Conservation (phyloP, 2,888 invertebrate species). For the Synergus laeviventris region DNA sequence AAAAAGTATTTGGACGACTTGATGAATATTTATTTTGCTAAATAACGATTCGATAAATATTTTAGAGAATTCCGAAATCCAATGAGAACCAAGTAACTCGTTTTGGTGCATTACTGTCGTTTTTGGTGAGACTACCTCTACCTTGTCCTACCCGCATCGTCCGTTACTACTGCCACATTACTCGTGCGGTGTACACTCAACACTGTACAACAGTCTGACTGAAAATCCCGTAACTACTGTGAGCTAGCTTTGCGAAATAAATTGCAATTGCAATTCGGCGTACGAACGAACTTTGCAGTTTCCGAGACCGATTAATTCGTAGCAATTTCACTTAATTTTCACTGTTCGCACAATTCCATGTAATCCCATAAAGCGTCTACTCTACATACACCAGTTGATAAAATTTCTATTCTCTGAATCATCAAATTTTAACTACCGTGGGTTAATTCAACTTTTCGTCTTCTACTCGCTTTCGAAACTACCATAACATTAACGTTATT, state of each 20-base stretch:
- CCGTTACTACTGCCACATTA: conserved; percentile 35
- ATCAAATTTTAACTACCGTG: conserved; percentile 19
- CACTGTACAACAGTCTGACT: conserved; percentile 20
- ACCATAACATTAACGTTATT: conserved; percentile 22
- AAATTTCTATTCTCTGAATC: conserved; percentile 35
- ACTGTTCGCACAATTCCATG: conserved; percentile 19
- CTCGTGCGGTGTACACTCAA: neutral
- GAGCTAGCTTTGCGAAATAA: conserved; percentile 31
- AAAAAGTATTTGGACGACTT: too few species aligned
- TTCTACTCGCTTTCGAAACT: conserved; percentile 9
- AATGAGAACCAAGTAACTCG: neutral
- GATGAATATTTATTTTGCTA: too few species aligned
- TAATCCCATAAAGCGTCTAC: conserved; percentile 25
- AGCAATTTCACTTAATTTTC: conserved; percentile 34
- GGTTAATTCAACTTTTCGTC: conserved; percentile 8
- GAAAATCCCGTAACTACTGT: conserved; percentile 26
- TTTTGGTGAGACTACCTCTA: conserved; percentile 17
- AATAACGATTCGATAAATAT: too few species aligned
- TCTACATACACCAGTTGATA: conserved; percentile 3
- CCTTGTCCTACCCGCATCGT: conserved; percentile 18
- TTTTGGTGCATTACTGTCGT: conserved; percentile 1
- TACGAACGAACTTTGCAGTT: conserved; percentile 10
- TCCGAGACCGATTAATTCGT: conserved; percentile 28
- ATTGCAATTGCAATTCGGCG: conserved; percentile 31
- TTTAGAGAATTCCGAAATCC: neutral